These are phyloP conservation scores for Hiodon tergisus DNA, from an alignment of 2,113 vertebrate species.

Conservation along the genomic window DNA sequence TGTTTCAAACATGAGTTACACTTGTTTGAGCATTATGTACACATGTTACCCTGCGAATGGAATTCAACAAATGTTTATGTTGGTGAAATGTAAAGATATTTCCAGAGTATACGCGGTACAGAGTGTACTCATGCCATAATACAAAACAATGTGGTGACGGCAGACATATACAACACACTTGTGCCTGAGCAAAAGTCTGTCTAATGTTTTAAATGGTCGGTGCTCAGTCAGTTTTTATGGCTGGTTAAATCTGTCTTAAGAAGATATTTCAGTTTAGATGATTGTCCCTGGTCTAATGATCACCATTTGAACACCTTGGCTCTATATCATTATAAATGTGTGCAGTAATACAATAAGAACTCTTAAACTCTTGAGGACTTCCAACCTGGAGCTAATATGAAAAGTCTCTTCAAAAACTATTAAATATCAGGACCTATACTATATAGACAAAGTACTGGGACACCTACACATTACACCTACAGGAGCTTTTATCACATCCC, in stretches of 20 bases:
- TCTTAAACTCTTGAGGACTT: no score
- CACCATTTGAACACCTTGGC: constrained; percentile 54
- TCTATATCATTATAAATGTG: constrained; percentile 55
- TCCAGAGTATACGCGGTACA: constrained; percentile 51
- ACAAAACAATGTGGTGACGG: constrained; percentile 60
- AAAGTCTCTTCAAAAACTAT: no score
- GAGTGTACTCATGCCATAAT: constrained; percentile 56
- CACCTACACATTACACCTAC: no score
- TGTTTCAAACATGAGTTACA: not conserved
- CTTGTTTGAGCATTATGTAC: not conserved
- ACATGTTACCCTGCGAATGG: not conserved
- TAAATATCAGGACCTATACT: no score
- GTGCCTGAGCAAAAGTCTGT: constrained; percentile 33
- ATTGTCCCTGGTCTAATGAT: constrained; percentile 51
- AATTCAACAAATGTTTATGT: constrained; percentile 36
- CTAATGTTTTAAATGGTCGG: constrained; percentile 54
- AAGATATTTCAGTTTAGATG: constrained; percentile 41
- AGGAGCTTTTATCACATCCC: no score
- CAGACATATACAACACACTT: constrained; percentile 59
- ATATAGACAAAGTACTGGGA: no score
- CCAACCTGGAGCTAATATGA: no score
- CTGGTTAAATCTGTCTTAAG: constrained; percentile 45
- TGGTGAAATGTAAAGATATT: constrained; percentile 48
- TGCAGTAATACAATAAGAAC: constrained; percentile 49
- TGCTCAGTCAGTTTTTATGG: constrained; percentile 57